Evolutionary conservation across 2,797 vertebrate species (phyloP).

Genomic region (Cyprinodon diabolis): DNA sequence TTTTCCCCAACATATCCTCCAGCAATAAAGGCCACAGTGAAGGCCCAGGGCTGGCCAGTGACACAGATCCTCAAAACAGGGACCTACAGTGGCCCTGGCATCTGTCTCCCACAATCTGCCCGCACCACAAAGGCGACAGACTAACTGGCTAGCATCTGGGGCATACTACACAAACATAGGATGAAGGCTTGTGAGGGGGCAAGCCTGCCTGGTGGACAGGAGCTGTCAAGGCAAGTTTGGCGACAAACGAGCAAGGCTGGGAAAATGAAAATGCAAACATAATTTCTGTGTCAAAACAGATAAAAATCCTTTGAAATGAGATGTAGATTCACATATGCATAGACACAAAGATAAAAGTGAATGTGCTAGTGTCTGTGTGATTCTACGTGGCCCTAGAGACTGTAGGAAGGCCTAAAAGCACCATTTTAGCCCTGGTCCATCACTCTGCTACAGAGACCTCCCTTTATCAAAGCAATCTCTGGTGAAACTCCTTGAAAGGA

Average conservation of each 20-base stretch:
- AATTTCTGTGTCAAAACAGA: constrained; percentile 90
- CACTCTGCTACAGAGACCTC: constrained; percentile 16
- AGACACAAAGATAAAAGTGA: constrained; percentile 50
- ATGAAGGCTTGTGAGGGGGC: constrained; percentile 69
- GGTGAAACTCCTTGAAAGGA: neutral
- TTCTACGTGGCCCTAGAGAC: constrained; percentile 38
- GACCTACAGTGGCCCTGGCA: constrained; percentile 88
- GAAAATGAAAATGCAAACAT: constrained; percentile 93
- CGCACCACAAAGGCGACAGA: constrained; percentile 74
- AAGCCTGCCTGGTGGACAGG: constrained; percentile 88
- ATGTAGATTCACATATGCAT: constrained; percentile 63
- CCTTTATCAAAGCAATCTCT: constrained; percentile 28
- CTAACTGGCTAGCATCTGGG: constrained; percentile 87
- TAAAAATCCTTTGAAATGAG: constrained; percentile 80
- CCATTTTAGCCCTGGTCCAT: constrained; percentile 33
- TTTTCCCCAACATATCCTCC: constrained; percentile 77
- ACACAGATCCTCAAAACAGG: constrained; percentile 88
- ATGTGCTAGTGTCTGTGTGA: constrained; percentile 26
- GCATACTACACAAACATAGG: constrained; percentile 67
- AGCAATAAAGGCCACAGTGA: constrained; percentile 90
- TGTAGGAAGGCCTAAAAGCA: constrained; percentile 43
- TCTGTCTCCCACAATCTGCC: constrained; percentile 90
- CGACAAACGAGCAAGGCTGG: constrained; percentile 85
- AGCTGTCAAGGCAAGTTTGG: constrained; percentile 91
- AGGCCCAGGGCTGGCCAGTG: constrained; percentile 88